Percentiles rank a stretch among this genome's conserved stretches.
Evolutionary conservation across 2,888 invertebrate genomes (phyloP).

Genomic region (Xestia ashworthii): DNA sequence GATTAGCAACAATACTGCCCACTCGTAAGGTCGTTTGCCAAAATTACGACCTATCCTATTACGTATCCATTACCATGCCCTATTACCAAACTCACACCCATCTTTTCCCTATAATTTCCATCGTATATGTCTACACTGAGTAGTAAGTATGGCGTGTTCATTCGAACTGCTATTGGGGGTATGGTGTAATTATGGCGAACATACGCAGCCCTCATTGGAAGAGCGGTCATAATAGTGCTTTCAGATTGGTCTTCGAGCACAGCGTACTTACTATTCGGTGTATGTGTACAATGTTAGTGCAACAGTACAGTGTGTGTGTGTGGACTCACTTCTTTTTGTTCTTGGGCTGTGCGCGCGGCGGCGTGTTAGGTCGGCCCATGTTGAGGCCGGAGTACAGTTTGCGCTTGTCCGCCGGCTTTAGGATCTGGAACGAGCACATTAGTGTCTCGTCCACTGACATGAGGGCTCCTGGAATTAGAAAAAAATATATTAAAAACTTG

Average conservation of each 20-base stretch:
- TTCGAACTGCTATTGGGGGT: background rate
- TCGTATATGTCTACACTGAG: slow-evolving; percentile 44
- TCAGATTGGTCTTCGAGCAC: slow-evolving; percentile 11
- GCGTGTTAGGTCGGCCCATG: slow-evolving; percentile 99
- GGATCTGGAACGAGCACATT: slow-evolving; percentile 99
- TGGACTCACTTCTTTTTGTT: slow-evolving; percentile 97
- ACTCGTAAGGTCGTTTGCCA: slow-evolving; percentile 7
- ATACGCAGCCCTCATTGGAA: background rate
- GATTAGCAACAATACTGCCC: slow-evolving; percentile 18
- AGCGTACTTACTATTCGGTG: slow-evolving; percentile 36
- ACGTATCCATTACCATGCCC: slow-evolving; percentile 47
- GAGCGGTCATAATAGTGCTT: slow-evolving; percentile 15
- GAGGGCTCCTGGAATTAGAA: slow-evolving; percentile 93
- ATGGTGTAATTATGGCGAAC: slow-evolving; percentile 26
- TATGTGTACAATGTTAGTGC: slow-evolving; percentile 52
- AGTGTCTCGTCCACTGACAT: slow-evolving; percentile 99
- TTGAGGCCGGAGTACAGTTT: slow-evolving; percentile 98
- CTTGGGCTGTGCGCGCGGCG: slow-evolving; percentile 98
- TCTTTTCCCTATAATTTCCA: slow-evolving; percentile 47
- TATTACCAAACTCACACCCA: slow-evolving; percentile 58
- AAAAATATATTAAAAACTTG: background rate
- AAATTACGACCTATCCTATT: slow-evolving; percentile 27
- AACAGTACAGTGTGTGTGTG: slow-evolving; percentile 48
- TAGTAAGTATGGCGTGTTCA: slow-evolving; percentile 44
- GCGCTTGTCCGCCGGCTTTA: slow-evolving; percentile 99